Conservation (phyloP, 1,140 invertebrate species). For the Drosophila pruinosa region DNA sequence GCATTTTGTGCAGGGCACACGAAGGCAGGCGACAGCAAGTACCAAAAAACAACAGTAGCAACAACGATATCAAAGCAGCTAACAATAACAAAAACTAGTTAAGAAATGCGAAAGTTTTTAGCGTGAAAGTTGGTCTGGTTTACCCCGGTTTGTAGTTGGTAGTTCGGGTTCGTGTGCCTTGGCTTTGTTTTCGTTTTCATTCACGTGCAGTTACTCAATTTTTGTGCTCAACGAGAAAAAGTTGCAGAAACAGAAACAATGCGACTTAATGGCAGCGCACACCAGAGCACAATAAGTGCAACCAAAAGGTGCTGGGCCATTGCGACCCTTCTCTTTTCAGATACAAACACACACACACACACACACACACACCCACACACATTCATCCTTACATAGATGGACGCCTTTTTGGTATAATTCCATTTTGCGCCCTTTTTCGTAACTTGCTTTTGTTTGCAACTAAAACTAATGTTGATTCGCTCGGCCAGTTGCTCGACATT, state of each 20-base stretch:
- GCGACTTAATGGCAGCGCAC: slow-evolving; percentile 58
- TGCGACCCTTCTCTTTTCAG: background rate
- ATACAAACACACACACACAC: background rate
- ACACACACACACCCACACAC: background rate
- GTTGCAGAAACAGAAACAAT: slow-evolving; percentile 57
- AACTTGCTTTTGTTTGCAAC: slow-evolving; percentile 42
- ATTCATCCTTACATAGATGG: background rate
- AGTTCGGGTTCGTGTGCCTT: slow-evolving; percentile 1
- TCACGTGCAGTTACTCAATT: slow-evolving; percentile 78
- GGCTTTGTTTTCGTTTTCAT: slow-evolving; percentile 76
- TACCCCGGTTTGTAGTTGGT: background rate
- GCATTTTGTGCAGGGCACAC: slow-evolving; percentile 56
- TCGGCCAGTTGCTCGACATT: slow-evolving; percentile 35
- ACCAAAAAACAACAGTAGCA: slow-evolving; percentile 17
- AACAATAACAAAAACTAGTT: slow-evolving; percentile 81
- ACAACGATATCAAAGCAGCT: slow-evolving; percentile 32
- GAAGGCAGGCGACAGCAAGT: slow-evolving; percentile 13
- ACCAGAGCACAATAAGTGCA: slow-evolving; percentile 37
- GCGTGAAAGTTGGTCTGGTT: slow-evolving; percentile 66
- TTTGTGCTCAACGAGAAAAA: slow-evolving; percentile 56
- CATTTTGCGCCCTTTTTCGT: slow-evolving; percentile 51
- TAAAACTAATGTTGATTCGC: slow-evolving; percentile 61
- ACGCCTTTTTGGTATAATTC: slow-evolving; percentile 63
- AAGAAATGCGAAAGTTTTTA: slow-evolving; percentile 80
- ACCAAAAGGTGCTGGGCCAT: slow-evolving; percentile 27